phyloP scores from a whole-genome alignment of 2,888 invertebrate species.

The Bursaphelenchus okinawaensis region DNA sequence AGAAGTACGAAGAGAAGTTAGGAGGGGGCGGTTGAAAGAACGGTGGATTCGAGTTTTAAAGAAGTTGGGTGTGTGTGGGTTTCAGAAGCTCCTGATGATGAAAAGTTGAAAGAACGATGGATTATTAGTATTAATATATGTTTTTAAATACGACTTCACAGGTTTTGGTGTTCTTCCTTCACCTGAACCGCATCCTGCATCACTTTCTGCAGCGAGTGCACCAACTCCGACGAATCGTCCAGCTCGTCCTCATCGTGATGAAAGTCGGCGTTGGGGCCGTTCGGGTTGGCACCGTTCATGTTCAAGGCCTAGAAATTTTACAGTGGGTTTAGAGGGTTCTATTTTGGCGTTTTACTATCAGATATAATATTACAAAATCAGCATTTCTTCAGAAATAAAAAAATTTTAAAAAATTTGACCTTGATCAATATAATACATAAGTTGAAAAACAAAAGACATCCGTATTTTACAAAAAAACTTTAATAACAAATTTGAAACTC shows the following conservation, averaged over 20 bases:
- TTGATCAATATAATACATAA: too few relatives aligned
- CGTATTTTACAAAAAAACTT: too few relatives aligned
- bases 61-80: too few relatives aligned
- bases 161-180: background rate
- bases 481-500: too few relatives aligned
- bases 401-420: too few relatives aligned
- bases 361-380: background rate
- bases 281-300: constrained; percentile 18
- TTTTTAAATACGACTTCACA: background rate
- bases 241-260: constrained; percentile 43
- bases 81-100: background rate
- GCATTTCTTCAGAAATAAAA: background rate
- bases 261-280: background rate
- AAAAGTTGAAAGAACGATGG: constrained; percentile 12
- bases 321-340: too few relatives aligned
- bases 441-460: too few relatives aligned
- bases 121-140: background rate
- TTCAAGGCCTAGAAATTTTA: constrained; percentile 27
- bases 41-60: background rate
- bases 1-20: background rate
- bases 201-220: constrained; percentile 4
- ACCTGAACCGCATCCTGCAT: constrained; percentile 1
- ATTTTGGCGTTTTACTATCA: background rate
- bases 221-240: constrained; percentile 42
- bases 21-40: background rate